These are phyloP conservation scores for Microtus montanus DNA, from an alignment of 2,113 vertebrate genomes.

Conservation along the genomic window DNA sequence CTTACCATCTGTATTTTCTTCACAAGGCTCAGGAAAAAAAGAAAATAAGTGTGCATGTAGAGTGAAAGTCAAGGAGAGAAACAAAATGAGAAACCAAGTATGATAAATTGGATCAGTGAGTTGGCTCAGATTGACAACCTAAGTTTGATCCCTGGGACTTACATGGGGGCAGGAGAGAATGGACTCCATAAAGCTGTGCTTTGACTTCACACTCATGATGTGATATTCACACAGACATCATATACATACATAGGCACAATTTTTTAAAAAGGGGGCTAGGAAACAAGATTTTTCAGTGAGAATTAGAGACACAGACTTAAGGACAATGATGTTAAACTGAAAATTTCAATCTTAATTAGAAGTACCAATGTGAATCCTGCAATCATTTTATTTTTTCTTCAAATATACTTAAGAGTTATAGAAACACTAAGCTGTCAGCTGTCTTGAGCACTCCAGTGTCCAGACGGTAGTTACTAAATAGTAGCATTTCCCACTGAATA, in stretches of 20 bases:
- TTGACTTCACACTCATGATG: not conserved
- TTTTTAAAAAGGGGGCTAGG: not conserved
- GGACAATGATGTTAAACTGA: conserved; percentile 54
- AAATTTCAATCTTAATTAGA: conserved; percentile 18
- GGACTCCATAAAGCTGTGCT: not conserved
- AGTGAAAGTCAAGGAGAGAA: not conserved
- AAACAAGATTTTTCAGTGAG: conserved; percentile 43
- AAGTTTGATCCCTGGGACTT: not conserved
- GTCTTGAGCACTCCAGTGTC: conserved; percentile 1
- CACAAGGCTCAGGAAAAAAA: not conserved
- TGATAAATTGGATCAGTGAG: not conserved
- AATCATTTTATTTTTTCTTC: conserved; percentile 33
- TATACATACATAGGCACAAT: not conserved
- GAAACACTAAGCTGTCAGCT: conserved; percentile 17
- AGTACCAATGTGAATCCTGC: conserved; percentile 46
- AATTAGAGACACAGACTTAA: conserved; percentile 50
- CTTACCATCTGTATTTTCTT: conserved; percentile 21
- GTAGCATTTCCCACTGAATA: conserved; percentile 39
- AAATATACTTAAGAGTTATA: conserved; percentile 51
- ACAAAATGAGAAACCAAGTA: conserved; percentile 13
- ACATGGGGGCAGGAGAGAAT: not conserved
- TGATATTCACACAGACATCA: not conserved
- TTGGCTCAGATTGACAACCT: not conserved
- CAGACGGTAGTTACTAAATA: conserved; percentile 39
- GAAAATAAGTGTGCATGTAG: not conserved